Base-by-base conservation (phyloP, 2,888 invertebrate genomes). In the Oscheius sp. region DNA sequence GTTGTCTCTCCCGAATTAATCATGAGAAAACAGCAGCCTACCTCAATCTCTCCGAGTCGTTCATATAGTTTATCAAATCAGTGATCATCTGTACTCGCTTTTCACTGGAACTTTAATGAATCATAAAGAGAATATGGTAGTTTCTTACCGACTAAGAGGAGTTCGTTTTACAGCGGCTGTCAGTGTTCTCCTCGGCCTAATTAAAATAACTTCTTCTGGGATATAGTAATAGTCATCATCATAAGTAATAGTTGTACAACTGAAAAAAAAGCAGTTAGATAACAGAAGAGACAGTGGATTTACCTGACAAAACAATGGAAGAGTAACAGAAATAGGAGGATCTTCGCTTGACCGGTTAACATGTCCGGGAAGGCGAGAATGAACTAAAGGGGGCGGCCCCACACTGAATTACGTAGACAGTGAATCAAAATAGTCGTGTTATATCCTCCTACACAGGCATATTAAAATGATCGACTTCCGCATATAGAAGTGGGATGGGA, bases 21-120 rank as follows among this genome's bases (percentile, higher is more conserved):
- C n/a, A n/a, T n/a, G n/a, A n/a, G n/a, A n/a, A n/a, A n/a, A n/a
- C n/a, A n/a, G n/a, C n/a, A n/a, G n/a, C n/a, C n/a, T n/a, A 54
- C 54, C 54, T 54, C 17, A 54, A 32, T 33, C 54, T n/a, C 20
- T 54, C 54, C 12, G 54, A 32, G 17, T 54, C 54, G 54, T 54
- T 54, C 54, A 54, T 54, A 6, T 32, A 32, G 33, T 54, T 32
- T 54, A 54, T 54, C 33, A 54, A 33, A 17, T 54, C 54, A 36
- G 2, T 32, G 54, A 54, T 54, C 54, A 54, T 54, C 54, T 54
- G 54, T 14, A 47, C 47, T 24, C 54, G 32, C 20, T 54, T 54
- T 20, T 54, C 33, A 20, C 54, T 54, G 54, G 51, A 51, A 51
- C 33, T 54, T 32, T 33, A 33, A 17, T 54, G 6, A 12, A 2